These are phyloP conservation scores for Hystrix cristata DNA, from an alignment of 2,113 vertebrate genomes.

Conservation along the genomic window DNA sequence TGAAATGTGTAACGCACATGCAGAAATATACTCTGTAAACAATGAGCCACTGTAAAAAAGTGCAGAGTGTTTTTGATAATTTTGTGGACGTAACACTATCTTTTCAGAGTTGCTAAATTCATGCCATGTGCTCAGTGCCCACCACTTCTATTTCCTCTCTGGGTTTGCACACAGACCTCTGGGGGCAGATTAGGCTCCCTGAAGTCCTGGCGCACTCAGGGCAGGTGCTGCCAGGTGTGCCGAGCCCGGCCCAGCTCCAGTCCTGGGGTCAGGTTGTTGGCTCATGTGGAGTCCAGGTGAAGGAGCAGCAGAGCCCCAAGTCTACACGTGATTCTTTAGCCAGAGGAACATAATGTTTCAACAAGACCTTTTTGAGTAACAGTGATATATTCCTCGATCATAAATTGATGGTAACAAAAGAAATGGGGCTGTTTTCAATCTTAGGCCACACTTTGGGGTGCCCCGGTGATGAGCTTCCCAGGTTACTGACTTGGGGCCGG, in stretches of 20 bases:
- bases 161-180: not conserved
- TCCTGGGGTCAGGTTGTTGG: not conserved
- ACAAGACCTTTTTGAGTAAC: not conserved
- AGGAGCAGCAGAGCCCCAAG: not conserved
- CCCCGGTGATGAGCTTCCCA: not conserved
- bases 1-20: not conserved
- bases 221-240: not conserved
- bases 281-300: not conserved
- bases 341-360: not conserved
- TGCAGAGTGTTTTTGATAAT: not conserved
- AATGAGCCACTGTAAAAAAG: not conserved
- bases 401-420: conserved; percentile 26
- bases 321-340: not conserved
- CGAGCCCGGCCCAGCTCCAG: not conserved
- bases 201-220: not conserved
- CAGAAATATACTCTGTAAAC: not conserved
- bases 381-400: not conserved
- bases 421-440: not conserved
- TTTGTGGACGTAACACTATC: not conserved
- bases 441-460: not conserved
- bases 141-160: not conserved
- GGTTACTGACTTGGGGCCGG: not conserved
- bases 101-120: not conserved
- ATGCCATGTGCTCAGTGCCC: not conserved
- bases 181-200: not conserved